Evolutionary conservation across 30 jellyfish, hydroid and myxozoan species (phyloP).

Genomic region (Hydra vulgaris): DNA sequence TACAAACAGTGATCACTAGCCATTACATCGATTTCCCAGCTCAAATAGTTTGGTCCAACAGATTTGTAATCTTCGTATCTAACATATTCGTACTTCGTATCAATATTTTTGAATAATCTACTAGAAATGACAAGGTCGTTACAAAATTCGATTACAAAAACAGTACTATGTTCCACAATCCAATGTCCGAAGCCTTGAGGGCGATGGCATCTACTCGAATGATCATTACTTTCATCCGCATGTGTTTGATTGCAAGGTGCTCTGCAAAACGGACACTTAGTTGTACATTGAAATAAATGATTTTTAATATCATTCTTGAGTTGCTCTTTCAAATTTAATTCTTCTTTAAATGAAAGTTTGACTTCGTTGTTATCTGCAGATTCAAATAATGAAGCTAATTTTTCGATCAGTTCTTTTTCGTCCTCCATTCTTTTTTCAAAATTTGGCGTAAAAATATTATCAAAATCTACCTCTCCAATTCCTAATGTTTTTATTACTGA

Average conservation of each 20-base stretch:
- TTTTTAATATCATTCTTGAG: slow-evolving; percentile 3
- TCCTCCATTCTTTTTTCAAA: neutral
- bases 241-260: slow-evolving; percentile 1
- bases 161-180: neutral
- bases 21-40: neutral
- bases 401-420: slow-evolving; percentile 1
- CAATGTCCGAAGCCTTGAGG: neutral
- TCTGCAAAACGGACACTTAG: slow-evolving; percentile 2
- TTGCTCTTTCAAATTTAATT: neutral
- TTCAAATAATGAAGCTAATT: neutral
- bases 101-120: neutral
- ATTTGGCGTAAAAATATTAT: neutral
- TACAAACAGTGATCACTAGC: neutral
- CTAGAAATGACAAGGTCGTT: neutral
- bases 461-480: neutral
- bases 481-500: neutral
- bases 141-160: neutral
- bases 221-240: neutral
- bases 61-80: neutral
- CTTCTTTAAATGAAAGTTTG: neutral
- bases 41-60: neutral
- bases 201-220: slow-evolving; percentile 1
- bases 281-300: slow-evolving; percentile 3
- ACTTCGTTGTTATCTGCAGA: neutral
- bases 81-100: neutral